Percentiles rank a stretch among this genome's conserved stretches.
These are phyloP conservation scores for Xestobium rufovillosum DNA, from an alignment of 2,888 invertebrate species.

Conservation along the genomic window DNA sequence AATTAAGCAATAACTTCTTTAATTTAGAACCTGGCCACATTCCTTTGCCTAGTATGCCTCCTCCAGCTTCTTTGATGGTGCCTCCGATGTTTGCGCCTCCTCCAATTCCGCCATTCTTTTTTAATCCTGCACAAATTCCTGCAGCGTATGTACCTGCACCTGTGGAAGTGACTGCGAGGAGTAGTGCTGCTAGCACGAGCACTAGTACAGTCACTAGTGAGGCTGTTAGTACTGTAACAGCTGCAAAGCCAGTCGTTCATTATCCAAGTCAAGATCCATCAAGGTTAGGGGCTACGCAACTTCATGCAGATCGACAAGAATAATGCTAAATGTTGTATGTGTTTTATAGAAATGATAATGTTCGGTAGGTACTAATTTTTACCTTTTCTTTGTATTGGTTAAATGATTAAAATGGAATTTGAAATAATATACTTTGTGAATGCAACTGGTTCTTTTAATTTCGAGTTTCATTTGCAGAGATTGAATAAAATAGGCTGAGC, in stretches of 20 bases:
- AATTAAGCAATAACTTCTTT: slow-evolving; percentile 61
- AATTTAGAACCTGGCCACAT: slow-evolving; percentile 51
- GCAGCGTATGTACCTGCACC: slow-evolving; percentile 41
- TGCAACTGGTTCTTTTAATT: too few species aligned
- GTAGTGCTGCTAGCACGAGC: slow-evolving; percentile 15
- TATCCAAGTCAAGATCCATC: slow-evolving; percentile 98
- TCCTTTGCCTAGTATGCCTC: slow-evolving; percentile 42
- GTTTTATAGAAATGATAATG: too few species aligned
- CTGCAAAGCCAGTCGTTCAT: slow-evolving; percentile 60
- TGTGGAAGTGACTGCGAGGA: slow-evolving; percentile 37
- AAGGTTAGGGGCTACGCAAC: slow-evolving; percentile 66
- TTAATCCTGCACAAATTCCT: slow-evolving; percentile 38
- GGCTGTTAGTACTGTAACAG: slow-evolving; percentile 39
- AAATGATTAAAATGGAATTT: too few species aligned
- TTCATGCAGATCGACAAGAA: slow-evolving; percentile 38
- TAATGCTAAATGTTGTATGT: too few species aligned
- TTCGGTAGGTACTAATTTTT: too few species aligned
- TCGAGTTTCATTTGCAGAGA: too few species aligned
- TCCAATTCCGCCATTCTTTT: slow-evolving; percentile 51
- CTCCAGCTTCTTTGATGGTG: slow-evolving; percentile 46
- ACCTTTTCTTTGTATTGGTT: too few species aligned
- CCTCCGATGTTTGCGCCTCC: slow-evolving; percentile 55
- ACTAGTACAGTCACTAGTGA: slow-evolving; percentile 38
- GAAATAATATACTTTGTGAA: too few species aligned
- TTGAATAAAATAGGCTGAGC: too few species aligned